A percentile compares a stretch with the other conserved stretches of the same genome.
phyloP scores from a whole-genome alignment of 2,113 vertebrate species.

The Nicator chloris region DNA sequence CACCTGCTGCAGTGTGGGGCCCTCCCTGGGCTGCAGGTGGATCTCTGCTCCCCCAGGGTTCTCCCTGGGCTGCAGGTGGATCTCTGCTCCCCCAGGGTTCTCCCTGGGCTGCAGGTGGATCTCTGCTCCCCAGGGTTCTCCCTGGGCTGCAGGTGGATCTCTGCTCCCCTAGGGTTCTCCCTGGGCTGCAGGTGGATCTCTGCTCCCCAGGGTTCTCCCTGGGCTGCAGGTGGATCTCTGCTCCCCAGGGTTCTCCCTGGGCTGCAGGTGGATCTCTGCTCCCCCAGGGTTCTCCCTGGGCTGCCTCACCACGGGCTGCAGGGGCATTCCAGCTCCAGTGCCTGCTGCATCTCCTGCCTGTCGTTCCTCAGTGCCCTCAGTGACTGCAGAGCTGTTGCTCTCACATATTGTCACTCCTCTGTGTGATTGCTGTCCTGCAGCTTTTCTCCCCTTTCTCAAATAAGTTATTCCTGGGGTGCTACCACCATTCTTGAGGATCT shows the following conservation, averaged over 20 bases:
- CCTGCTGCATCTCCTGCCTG: background rate
- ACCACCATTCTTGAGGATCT: background rate
- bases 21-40: background rate
- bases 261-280: background rate
- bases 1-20: background rate
- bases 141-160: background rate
- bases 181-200: background rate
- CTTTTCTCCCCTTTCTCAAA: background rate
- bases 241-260: background rate
- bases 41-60: no score
- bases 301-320: background rate
- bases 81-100: no score
- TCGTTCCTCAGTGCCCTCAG: background rate
- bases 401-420: background rate
- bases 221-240: background rate
- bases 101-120: background rate
- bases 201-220: no score
- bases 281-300: background rate
- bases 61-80: background rate
- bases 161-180: no score
- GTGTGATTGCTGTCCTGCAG: background rate
- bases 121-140: no score
- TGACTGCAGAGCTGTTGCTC: background rate
- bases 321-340: background rate
- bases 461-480: accelerated